A percentile compares a stretch with the other conserved stretches of the same genome.
Evolutionary conservation across 1,140 invertebrate genomes (phyloP).

Genomic region (Drosophila takahashii): DNA sequence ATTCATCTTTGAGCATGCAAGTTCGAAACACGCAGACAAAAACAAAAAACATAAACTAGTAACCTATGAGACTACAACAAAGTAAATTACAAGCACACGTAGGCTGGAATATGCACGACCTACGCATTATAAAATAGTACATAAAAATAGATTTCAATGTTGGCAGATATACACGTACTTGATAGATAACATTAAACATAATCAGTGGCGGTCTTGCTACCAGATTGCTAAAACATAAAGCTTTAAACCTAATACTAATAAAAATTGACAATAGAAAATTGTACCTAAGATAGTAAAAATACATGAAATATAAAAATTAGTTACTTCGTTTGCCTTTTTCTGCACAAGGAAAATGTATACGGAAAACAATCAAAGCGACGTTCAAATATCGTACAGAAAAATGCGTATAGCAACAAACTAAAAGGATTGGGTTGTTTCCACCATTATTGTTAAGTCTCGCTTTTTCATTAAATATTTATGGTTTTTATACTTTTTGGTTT

Average conservation of each 20-base stretch:
- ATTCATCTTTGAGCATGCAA: conserved; percentile 34
- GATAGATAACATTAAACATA: conserved; percentile 67
- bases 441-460: conserved; percentile 25
- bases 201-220: conserved; percentile 57
- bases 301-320: conserved; percentile 45
- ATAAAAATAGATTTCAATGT: conserved; percentile 50
- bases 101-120: conserved; percentile 10
- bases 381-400: conserved; percentile 19
- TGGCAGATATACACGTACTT: conserved; percentile 53
- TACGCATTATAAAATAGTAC: conserved; percentile 27
- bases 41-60: conserved; percentile 81
- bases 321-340: conserved; percentile 33
- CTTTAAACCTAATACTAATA: conserved; percentile 79
- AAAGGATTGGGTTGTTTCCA: conserved; percentile 15
- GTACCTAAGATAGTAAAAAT: conserved; percentile 60
- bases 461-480: conserved; percentile 14
- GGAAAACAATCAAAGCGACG: conserved; percentile 38
- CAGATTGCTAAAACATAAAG: conserved; percentile 67
- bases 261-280: conserved; percentile 65
- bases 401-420: conserved; percentile 33
- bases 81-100: conserved; percentile 33
- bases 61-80: conserved; percentile 59
- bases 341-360: conserved; percentile 40
- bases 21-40: conserved; percentile 48
- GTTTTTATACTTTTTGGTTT: conserved; percentile 29